A percentile compares a stretch with the other conserved stretches of the same genome.
phyloP scores from a whole-genome alignment of 92 coral and sea anemone species.

The Porites cylindrica region DNA sequence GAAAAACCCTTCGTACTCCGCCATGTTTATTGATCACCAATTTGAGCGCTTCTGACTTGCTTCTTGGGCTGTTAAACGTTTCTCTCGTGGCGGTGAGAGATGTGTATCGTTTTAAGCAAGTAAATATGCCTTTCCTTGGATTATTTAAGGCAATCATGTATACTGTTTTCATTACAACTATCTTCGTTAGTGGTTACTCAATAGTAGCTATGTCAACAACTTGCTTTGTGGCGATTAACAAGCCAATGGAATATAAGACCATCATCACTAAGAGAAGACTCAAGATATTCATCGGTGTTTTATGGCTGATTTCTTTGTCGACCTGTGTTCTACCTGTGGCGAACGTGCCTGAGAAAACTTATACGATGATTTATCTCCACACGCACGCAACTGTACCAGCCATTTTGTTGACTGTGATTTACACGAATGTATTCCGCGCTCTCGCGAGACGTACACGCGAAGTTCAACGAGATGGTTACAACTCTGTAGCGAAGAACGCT shows the following conservation, averaged over 20 bases:
- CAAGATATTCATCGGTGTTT: constrained; percentile 33
- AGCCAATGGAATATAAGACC: constrained; percentile 52
- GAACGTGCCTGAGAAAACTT: constrained; percentile 37
- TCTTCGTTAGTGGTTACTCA: constrained; percentile 56
- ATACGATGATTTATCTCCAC: constrained; percentile 57
- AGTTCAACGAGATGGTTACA: constrained; percentile 16
- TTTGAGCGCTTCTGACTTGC: constrained; percentile 32
- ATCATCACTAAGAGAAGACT: constrained; percentile 40
- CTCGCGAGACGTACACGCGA: constrained; percentile 47
- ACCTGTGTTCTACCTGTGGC: constrained; percentile 65
- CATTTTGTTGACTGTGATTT: constrained; percentile 48
- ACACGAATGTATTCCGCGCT: constrained; percentile 45
- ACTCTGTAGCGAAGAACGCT: constrained; percentile 4
- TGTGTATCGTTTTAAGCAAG: constrained; percentile 29
- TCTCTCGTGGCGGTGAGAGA: constrained; percentile 36
- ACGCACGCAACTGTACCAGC: constrained; percentile 67
- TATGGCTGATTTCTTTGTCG: constrained; percentile 54
- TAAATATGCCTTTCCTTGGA: constrained; percentile 2
- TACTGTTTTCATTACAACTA: constrained; percentile 16
- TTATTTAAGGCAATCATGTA: constrained; percentile 24
- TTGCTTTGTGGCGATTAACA: constrained; percentile 56
- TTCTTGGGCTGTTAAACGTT: constrained; percentile 33
- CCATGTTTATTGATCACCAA: constrained; percentile 34
- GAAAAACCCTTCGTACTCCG: constrained; percentile 28
- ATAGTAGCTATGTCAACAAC: constrained; percentile 61